Evolutionary conservation across 2,888 invertebrate species (phyloP), one percentile per base, ranked within the genome.

Genomic region (Anthophora plumipes): DNA sequence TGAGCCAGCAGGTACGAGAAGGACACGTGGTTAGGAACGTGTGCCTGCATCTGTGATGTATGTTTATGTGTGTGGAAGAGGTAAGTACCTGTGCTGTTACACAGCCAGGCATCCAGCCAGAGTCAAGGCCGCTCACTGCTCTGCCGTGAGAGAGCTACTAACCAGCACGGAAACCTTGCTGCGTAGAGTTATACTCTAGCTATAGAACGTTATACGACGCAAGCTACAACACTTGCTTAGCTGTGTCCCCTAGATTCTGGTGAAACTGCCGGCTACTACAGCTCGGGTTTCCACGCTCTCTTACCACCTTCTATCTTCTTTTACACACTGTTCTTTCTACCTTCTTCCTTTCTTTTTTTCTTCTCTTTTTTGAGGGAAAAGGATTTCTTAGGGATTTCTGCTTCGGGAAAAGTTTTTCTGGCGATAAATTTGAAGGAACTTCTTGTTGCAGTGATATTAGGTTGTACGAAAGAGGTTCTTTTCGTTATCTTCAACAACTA

Each of bases 81-180:
- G 54, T 74, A 61, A 61, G 39, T 77, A 70, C 68, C 72, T 72
- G 73, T 63, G 68, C 54, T 70, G 68, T 54, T 43, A 73, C 59
- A 82, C 66, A 84, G 67, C 70, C 75, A 80, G 74, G 70, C 77
- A 78, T 78, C 85, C 76, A 87, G 84, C 88, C 93, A 92, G 95
- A 96, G 96, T 96, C 96, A 96, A 96, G 96, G 96, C 95, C 96
- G 95, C 96, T 95, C 95, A 95, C 95, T 96, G 96, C 95, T 95
- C 95, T 95, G 95, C 94, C 92, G 91, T 89, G 91, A 90, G 87
- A 90, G 90, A 90, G 85, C 81, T 84, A 83, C 84, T 84, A 85
- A 82, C 84, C 77, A 84, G 74, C 81, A 81, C 81, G 84, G 84
- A 84, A 84, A 84, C 84, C 81, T 84, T 81, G 81, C 81, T 73